Percentiles rank a stretch among this genome's conserved stretches.
Conservation (phyloP, 1,140 invertebrate species). For the Octopus sinensis region DNA sequence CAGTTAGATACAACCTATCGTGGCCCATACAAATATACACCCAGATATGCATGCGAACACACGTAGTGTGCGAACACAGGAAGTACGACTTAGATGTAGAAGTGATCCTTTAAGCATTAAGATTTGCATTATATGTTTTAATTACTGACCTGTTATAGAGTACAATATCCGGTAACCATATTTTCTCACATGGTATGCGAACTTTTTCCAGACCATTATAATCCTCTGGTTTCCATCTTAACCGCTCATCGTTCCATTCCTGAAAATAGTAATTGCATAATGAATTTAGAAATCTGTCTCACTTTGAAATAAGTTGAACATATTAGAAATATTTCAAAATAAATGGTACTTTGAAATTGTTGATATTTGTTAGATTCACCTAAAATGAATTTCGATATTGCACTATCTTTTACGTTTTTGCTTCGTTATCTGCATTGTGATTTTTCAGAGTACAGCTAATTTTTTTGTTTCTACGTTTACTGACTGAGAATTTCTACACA, state of each 20-base stretch:
- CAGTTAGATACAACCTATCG: no score
- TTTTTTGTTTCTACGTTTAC: no score
- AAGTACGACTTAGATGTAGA: not conserved
- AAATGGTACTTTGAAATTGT: no score
- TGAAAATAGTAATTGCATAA: conserved; percentile 36
- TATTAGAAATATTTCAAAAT: no score
- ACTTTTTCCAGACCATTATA: conserved; percentile 58
- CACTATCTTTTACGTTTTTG: no score
- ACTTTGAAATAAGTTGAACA: not conserved
- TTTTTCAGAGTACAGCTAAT: no score
- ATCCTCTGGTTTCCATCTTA: conserved; percentile 60
- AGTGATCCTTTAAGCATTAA: not conserved
- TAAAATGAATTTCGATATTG: no score
- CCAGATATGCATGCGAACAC: not conserved
- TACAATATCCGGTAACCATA: conserved; percentile 64
- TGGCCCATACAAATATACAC: not conserved
- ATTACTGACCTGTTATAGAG: conserved; percentile 61
- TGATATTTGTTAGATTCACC: no score
- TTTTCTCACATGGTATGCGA: conserved; percentile 60
- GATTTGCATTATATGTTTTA: not conserved
- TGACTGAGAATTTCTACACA: no score
- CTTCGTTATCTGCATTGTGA: no score
- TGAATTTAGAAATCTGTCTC: not conserved
- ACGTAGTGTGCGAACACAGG: not conserved
- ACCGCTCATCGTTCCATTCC: conserved; percentile 62